Conservation (phyloP, 2,888 invertebrate genomes). For the Lepidochrysops patricia region DNA sequence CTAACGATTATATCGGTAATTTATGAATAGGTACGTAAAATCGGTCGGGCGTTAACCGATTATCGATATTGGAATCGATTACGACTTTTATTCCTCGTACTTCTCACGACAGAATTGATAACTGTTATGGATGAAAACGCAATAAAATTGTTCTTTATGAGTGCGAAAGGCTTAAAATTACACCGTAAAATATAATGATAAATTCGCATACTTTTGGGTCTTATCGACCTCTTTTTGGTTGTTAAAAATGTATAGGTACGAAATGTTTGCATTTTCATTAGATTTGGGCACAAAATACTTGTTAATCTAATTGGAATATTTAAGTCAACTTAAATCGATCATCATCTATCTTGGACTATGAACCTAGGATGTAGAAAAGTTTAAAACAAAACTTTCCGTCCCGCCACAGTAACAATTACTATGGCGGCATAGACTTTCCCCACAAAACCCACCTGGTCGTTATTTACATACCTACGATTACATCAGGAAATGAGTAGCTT, state of each 20-base stretch:
- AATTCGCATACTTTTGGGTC: neutral
- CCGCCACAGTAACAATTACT: slow-evolving; percentile 2
- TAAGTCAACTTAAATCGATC: neutral
- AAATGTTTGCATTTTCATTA: too few species aligned
- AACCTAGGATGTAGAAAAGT: neutral
- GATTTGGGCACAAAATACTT: neutral
- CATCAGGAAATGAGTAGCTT: slow-evolving; percentile 3
- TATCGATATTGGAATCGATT: slow-evolving; percentile 35
- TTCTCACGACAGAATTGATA: slow-evolving; percentile 27
- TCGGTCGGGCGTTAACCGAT: slow-evolving; percentile 36
- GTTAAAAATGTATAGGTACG: too few species aligned
- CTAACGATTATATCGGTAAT: slow-evolving; percentile 31
- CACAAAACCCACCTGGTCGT: neutral
- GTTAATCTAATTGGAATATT: neutral
- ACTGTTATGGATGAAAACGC: slow-evolving; percentile 16
- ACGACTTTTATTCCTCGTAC: slow-evolving; percentile 27
- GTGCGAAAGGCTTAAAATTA: neutral
- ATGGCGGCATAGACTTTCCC: neutral
- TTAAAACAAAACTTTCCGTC: slow-evolving; percentile 2
- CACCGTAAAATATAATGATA: neutral
- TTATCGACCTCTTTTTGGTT: neutral
- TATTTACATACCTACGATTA: neutral
- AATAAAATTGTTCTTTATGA: neutral
- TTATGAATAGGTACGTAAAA: slow-evolving; percentile 28
- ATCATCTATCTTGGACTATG: neutral